phyloP scores from a whole-genome alignment of 2,888 invertebrate species.

The Rhopalosiphum nymphaeae region DNA sequence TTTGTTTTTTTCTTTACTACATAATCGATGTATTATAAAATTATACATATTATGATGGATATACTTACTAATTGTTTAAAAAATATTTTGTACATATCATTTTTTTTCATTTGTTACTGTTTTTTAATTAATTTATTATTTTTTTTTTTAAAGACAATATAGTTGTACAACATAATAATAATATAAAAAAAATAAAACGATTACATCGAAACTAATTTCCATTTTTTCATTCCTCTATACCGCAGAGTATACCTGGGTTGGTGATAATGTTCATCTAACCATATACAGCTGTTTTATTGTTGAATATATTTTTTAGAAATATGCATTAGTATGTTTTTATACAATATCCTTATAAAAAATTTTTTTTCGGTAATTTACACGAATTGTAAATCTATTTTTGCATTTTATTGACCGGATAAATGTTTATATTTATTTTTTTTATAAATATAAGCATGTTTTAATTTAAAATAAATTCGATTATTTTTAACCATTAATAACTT shows the following conservation, averaged over 20 bases:
- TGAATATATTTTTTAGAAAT: too few species aligned
- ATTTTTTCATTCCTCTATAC: background rate
- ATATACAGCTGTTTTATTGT: background rate
- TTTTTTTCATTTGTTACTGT: conserved; percentile 39
- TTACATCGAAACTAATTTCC: background rate
- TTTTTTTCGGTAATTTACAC: too few species aligned
- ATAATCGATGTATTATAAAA: background rate
- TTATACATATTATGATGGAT: background rate
- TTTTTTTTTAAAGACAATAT: conserved; percentile 27
- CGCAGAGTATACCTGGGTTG: background rate
- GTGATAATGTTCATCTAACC: too few species aligned
- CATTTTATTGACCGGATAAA: too few species aligned
- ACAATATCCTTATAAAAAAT: too few species aligned
- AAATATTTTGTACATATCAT: conserved; percentile 42
- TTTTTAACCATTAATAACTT: too few species aligned
- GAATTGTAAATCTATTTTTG: too few species aligned
- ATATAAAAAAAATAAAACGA: background rate
- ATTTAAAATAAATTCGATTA: too few species aligned
- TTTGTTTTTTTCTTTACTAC: conserved; percentile 33
- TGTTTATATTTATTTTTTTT: too few species aligned
- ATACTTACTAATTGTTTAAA: conserved; percentile 17
- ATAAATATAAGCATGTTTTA: too few species aligned
- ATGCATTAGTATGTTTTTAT: too few species aligned
- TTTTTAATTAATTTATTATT: conserved; percentile 31
- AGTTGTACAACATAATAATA: conserved; percentile 24